Evolutionary conservation across 2,888 invertebrate species (phyloP), one percentile per base, ranked within the genome.

Genomic region (Dyspetes luteomarginatus): DNA sequence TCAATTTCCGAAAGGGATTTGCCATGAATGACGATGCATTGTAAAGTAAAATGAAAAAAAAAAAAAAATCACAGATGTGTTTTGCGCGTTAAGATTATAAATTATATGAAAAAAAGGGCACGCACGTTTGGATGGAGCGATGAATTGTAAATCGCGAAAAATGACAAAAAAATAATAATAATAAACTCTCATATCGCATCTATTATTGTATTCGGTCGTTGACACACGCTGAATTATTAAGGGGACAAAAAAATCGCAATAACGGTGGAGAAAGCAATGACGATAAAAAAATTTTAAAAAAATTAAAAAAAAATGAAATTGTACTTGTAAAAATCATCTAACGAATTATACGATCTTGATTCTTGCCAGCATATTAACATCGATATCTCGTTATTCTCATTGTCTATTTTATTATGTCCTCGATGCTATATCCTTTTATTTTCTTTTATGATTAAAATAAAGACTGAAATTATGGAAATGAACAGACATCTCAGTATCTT

Each of bases 341-440:
- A 74, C 86, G 86, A 90, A 90, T 89, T 89, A 89, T 86, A 89
- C 85, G 86, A 89, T 88, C 85, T 89, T 89, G 84, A 89, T 88
- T 89, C 86, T 89, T 87, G 86, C 81, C 86, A 86, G 79, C 62
- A 74, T 76, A 75, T 55, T 55, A n/a, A 58, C 30, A 67, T 72
- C 36, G 22, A 26, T 9, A 28, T 52, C 36, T 62, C 12, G n/a
- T 30, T 58, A 3, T 52, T 12, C 9, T 12, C 36, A 12, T n/a
- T n/a, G n/a, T n/a, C n/a, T n/a, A n/a, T 12, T 9, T 9, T 12
- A 36, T 36, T 36, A 0, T 36, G 3, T 36, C 7, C 36, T 2
- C 12, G 12, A n/a, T 12, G 9, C 36, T 36, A 36, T 12, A 36
- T 12, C 36, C 36, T 0, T 0, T 36, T 12, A 45, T n/a, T 26